phyloP scores from a whole-genome alignment of 2,797 vertebrate species.

The Silurus aristotelis region DNA sequence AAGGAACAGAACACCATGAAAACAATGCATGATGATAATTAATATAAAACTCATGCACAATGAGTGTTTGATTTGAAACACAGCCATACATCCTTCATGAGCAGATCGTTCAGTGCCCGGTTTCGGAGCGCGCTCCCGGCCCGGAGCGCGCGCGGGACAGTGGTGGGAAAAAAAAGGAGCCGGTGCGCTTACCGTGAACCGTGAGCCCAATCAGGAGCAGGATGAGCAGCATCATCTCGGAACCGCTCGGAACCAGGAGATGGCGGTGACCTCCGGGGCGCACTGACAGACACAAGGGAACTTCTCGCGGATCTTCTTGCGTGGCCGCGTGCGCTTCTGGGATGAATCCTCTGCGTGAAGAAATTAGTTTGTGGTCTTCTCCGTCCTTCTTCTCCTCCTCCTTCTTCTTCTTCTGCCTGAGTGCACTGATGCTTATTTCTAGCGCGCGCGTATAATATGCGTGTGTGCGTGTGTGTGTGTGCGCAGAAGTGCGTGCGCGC shows the following conservation, averaged over 20 bases:
- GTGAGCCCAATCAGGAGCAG: conserved; percentile 69
- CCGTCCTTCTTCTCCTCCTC: conserved; percentile 42
- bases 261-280: conserved; percentile 70
- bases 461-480: conserved; percentile 54
- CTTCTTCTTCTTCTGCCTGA: conserved; percentile 13
- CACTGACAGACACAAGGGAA: conserved; percentile 1
- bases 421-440: conserved; percentile 3
- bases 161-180: conserved; percentile 44
- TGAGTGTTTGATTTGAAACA: neutral
- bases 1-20: neutral
- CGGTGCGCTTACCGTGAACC: conserved; percentile 71
- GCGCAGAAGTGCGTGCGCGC: conserved; percentile 53
- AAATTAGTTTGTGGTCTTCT: conserved; percentile 56
- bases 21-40: neutral
- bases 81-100: neutral
- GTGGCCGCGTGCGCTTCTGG: conserved; percentile 66
- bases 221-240: conserved; percentile 71
- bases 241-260: neutral
- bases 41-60: neutral
- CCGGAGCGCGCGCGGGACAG: conserved; percentile 17
- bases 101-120: neutral
- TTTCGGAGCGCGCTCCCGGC: neutral
- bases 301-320: conserved; percentile 59
- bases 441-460: neutral
- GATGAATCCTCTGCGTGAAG: conserved; percentile 67